Evolutionary conservation across 2,113 vertebrate species (phyloP).

Genomic region (Mesitornis unicolor): DNA sequence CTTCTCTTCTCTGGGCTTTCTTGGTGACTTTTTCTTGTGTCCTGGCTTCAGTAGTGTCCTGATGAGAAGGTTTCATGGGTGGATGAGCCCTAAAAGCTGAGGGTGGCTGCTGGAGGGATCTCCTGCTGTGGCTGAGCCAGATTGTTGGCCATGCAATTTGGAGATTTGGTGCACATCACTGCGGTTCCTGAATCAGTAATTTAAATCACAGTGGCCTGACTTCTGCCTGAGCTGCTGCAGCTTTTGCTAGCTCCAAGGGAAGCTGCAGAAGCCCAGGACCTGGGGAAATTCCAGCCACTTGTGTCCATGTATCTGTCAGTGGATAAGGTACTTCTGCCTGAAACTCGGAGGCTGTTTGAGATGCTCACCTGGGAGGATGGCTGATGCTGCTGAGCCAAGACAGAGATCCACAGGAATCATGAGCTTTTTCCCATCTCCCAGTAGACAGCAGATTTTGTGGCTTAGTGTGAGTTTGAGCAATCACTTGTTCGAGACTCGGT

Average conservation of each 20-base stretch:
- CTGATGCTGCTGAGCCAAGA: too few species aligned
- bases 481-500: not conserved
- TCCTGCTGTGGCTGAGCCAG: not conserved
- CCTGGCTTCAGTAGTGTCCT: not conserved
- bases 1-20: accelerated
- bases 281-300: not conserved
- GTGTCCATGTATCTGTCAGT: not conserved
- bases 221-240: not conserved
- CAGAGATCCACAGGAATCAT: accelerated
- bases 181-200: not conserved
- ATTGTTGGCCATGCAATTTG: not conserved
- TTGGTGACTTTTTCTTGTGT: not conserved
- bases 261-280: not conserved
- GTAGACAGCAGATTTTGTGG: not conserved
- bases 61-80: not conserved
- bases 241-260: not conserved
- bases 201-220: not conserved
- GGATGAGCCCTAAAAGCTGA: not conserved
- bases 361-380: accelerated
- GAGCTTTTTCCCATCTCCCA: not conserved
- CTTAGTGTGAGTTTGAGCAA: accelerated
- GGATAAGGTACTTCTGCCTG: not conserved
- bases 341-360: not conserved
- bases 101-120: not conserved
- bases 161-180: not conserved